Conservation (phyloP, 2,888 invertebrate genomes). For the Polydrusus tereticollis region DNA sequence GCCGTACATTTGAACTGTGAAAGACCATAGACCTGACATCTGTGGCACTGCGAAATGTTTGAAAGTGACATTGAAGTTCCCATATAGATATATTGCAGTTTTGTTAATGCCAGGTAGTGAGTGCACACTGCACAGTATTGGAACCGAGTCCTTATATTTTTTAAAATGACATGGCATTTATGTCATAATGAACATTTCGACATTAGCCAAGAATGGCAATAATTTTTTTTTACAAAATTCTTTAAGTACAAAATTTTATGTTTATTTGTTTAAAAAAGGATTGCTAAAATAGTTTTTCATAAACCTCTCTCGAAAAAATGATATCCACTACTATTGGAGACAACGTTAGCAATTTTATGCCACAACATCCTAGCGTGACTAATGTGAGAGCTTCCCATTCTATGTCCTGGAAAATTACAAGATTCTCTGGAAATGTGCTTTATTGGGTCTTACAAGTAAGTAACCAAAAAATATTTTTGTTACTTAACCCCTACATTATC, state of each 20-base stretch:
- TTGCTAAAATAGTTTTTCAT: background rate
- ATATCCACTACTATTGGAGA: slow-evolving; percentile 17
- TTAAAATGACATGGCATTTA: too few relatives aligned
- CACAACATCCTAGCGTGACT: background rate
- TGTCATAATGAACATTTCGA: background rate
- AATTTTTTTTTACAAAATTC: background rate
- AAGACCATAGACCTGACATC: too few relatives aligned
- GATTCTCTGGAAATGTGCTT: slow-evolving; percentile 26
- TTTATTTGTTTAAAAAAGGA: background rate
- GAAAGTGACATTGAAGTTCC: too few relatives aligned
- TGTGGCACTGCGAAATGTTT: too few relatives aligned
- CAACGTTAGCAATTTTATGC: background rate
- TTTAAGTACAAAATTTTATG: slow-evolving; percentile 1
- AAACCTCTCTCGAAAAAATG: background rate
- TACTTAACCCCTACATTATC: too few relatives aligned
- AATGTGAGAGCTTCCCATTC: background rate
- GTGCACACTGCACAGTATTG: too few relatives aligned
- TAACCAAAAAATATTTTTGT: too few relatives aligned
- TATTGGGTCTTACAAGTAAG: slow-evolving; percentile 38
- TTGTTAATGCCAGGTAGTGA: too few relatives aligned
- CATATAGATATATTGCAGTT: too few relatives aligned
- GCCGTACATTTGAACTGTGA: too few relatives aligned
- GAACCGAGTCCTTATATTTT: too few relatives aligned
- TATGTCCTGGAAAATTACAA: slow-evolving; percentile 3
- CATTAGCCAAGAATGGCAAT: background rate